Base-by-base conservation (phyloP, 2,113 vertebrate genomes). In the Hemichromis elongatus region DNA sequence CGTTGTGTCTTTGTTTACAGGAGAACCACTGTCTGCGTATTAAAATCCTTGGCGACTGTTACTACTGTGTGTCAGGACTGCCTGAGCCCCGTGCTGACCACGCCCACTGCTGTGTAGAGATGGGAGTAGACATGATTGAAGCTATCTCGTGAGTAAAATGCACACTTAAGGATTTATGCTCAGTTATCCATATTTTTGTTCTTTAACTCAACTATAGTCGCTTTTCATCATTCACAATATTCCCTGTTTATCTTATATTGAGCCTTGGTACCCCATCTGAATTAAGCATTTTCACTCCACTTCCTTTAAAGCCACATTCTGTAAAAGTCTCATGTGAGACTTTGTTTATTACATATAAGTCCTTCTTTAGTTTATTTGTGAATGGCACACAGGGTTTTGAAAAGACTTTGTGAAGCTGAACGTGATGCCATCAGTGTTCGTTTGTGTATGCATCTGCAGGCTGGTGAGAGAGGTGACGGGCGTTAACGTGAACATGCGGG, bases 121-220 rank as follows among this genome's bases (percentile, higher is more conserved):
- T 99, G 98, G 98, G 98, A 4, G 98, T 99, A 6, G 98, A 99
- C 95, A 99, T 99, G 98, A 99, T 98, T 2, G 98, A 99, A 94
- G 98, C 98, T 81, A 99, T 99, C 92, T 98, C 98, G 98, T 99
- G 94, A 97, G 98, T 96, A 54, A 79, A 75, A 54, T 77, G 26
- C 68, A 66, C 59, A 66, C 33, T 13, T 66, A 13, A 21, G 0
- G 6, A 50, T 50, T 12, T 75, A 33, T 5, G 16, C 18, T 30
- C 1, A 1, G 26, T 75, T 75, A 10, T 50, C 24, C 68, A 30
- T 13, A n/a, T 75, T 5, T 75, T 5, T 30, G 6, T n/a, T 0
- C 26, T 75, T 3, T 26, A 26, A 75, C 70, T 75, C 26, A 50
- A n/a, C 26, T 75, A 75, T 12, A 33, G 70, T 52, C 12, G 47